phyloP scores from a whole-genome alignment of 2,797 vertebrate species.

The Chaenodraco wilsoni region DNA sequence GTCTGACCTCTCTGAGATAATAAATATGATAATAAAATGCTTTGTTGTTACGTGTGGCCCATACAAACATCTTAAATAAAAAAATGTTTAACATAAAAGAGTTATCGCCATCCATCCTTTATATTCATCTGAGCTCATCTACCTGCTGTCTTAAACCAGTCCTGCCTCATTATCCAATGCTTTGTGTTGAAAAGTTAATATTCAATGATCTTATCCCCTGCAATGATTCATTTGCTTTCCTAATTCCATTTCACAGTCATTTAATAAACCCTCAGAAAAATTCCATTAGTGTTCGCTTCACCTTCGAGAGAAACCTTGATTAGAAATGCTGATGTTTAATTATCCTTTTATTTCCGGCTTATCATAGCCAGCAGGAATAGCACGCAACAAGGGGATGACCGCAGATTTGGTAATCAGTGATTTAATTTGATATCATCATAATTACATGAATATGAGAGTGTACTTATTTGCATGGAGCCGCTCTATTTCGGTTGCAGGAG shows the following conservation, averaged over 20 bases:
- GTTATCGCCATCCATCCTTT: slow-evolving; percentile 15
- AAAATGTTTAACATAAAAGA: background rate
- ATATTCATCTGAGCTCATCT: slow-evolving; percentile 34
- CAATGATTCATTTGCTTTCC: slow-evolving; percentile 60
- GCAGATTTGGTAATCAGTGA: slow-evolving; percentile 43
- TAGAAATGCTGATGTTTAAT: slow-evolving; percentile 57
- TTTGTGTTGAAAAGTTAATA: slow-evolving; percentile 58
- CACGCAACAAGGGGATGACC: slow-evolving; percentile 48
- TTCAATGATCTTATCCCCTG: slow-evolving; percentile 59
- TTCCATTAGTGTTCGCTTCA: slow-evolving; percentile 56
- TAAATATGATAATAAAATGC: background rate
- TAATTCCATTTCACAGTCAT: slow-evolving; percentile 71
- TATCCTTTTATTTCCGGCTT: slow-evolving; percentile 64
- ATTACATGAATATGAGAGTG: slow-evolving; percentile 46
- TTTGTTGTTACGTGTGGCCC: background rate
- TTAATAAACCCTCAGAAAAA: slow-evolving; percentile 63
- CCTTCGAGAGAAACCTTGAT: slow-evolving; percentile 67
- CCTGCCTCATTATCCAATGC: slow-evolving; percentile 10
- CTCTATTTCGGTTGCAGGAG: slow-evolving; percentile 17
- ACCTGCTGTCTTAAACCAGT: slow-evolving; percentile 6
- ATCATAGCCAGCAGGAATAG: slow-evolving; percentile 26
- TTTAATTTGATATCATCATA: slow-evolving; percentile 46
- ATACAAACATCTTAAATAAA: background rate
- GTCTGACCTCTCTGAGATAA: slow-evolving; percentile 13
- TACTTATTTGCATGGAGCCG: slow-evolving; percentile 26